A percentile compares a stretch with the other conserved stretches of the same genome.
phyloP scores from a whole-genome alignment of 2,797 vertebrate genomes.

The Podarcis lilfordi region DNA sequence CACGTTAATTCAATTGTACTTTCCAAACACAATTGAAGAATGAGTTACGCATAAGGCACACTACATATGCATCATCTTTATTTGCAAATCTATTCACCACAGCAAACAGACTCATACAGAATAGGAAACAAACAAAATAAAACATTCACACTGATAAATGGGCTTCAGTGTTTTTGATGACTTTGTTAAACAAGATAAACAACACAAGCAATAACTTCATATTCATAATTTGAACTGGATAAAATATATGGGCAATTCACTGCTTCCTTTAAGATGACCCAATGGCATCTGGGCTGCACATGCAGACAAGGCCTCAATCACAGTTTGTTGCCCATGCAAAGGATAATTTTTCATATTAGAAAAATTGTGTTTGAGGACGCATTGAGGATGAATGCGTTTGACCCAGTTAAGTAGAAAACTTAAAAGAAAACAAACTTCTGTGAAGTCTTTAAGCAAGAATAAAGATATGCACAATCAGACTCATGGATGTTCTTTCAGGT shows the following conservation, averaged over 20 bases:
- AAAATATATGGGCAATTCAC: neutral
- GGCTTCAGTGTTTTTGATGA: neutral
- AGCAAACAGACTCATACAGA: neutral
- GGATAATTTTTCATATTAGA: neutral
- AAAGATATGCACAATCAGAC: neutral
- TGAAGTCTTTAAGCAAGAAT: neutral
- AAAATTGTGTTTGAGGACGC: neutral
- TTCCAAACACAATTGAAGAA: conserved; percentile 1
- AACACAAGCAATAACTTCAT: neutral
- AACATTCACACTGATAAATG: neutral
- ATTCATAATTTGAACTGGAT: neutral
- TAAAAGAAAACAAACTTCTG: neutral
- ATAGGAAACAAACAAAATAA: neutral
- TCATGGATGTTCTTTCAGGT: neutral
- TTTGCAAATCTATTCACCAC: neutral
- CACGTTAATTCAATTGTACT: neutral
- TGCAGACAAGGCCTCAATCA: neutral
- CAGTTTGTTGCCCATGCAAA: neutral
- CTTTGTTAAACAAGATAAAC: neutral
- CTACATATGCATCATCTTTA: neutral
- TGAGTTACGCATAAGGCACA: neutral
- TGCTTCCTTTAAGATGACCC: neutral
- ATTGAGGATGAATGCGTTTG: neutral
- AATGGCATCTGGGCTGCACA: neutral
- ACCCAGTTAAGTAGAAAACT: neutral